Evolutionary conservation across 2,113 vertebrate species (phyloP).

Genomic region (Mesocricetus auratus): DNA sequence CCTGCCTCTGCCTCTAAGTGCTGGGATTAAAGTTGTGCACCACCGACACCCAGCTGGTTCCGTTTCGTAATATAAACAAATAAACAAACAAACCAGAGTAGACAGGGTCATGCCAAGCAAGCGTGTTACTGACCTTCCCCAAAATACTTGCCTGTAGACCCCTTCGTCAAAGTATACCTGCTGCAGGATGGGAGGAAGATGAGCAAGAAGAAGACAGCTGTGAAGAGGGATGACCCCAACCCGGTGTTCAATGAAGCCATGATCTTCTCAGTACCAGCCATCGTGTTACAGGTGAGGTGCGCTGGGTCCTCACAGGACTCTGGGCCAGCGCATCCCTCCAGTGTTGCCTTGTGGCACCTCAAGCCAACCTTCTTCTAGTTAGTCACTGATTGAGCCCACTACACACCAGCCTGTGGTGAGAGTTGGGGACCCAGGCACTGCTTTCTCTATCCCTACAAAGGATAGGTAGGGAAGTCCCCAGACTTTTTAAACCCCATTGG

Average conservation of each 20-base stretch:
- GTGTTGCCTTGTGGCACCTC: neutral
- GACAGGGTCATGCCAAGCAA: neutral
- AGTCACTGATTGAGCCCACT: neutral
- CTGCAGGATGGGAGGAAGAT: slow-evolving; percentile 98
- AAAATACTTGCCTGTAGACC: slow-evolving; percentile 87
- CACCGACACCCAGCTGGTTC: neutral
- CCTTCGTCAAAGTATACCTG: slow-evolving; percentile 98
- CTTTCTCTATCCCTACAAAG: neutral
- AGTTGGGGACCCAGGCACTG: neutral
- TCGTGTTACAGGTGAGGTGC: slow-evolving; percentile 93
- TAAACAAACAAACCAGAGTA: too few species aligned
- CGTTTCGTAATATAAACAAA: neutral
- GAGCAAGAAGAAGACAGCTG: slow-evolving; percentile 98
- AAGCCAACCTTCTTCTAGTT: neutral
- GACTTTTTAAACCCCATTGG: neutral
- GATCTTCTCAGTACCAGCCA: slow-evolving; percentile 98
- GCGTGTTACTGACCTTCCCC: neutral
- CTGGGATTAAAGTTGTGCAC: neutral
- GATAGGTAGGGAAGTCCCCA: neutral
- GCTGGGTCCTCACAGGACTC: neutral
- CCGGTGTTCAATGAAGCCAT: slow-evolving; percentile 99
- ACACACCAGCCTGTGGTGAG: neutral
- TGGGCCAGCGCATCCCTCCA: neutral
- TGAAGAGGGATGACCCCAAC: slow-evolving; percentile 96
- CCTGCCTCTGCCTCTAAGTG: too few species aligned